A percentile compares a stretch with the other conserved stretches of the same genome.
Conservation (phyloP, 2,797 vertebrate species). For the Pipistrellus kuhlii region DNA sequence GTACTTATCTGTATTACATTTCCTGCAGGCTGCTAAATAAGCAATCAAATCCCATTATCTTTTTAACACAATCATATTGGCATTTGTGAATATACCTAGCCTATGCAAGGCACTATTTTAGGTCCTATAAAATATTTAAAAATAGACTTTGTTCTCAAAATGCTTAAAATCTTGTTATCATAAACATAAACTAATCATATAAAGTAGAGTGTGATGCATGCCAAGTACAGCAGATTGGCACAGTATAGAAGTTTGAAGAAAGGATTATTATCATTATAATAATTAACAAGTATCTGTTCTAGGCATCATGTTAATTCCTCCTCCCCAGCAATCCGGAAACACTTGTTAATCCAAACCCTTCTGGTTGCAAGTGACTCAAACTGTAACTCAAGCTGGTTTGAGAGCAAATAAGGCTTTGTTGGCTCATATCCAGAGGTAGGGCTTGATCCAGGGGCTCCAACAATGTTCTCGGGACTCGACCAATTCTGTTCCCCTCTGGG, state of each 20-base stretch:
- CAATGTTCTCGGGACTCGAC: not conserved
- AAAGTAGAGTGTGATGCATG: not conserved
- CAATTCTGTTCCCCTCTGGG: not conserved
- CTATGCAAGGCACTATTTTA: not conserved
- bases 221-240: not conserved
- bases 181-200: not conserved
- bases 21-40: not conserved
- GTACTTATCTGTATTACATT: slow-evolving; percentile 36
- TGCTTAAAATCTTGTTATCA: not conserved
- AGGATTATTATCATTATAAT: not conserved
- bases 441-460: not conserved
- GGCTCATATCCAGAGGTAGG: not conserved
- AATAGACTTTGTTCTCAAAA: not conserved
- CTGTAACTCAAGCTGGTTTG: not conserved
- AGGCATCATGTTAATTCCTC: not conserved
- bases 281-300: not conserved
- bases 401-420: not conserved
- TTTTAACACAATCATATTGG: not conserved
- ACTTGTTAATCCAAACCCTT: not conserved
- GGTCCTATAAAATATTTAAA: not conserved
- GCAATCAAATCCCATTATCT: not conserved
- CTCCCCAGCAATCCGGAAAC: not conserved
- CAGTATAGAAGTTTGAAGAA: not conserved
- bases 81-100: not conserved
- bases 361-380: slow-evolving; percentile 18